Conservation (phyloP, 1,140 invertebrate genomes). For the Magallana ariakensis region DNA sequence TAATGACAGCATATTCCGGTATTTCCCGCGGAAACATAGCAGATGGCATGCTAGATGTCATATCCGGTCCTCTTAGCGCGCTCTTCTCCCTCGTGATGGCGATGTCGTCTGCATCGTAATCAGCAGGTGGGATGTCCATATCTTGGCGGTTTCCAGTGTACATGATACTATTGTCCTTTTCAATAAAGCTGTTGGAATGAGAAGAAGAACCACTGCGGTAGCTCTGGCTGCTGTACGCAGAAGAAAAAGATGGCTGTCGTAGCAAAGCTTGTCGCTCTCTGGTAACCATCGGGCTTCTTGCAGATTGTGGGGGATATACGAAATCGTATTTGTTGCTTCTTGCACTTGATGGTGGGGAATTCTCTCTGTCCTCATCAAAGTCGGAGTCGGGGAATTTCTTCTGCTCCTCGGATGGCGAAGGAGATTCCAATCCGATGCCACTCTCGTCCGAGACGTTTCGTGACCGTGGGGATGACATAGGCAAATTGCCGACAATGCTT, state of each 20-base stretch:
- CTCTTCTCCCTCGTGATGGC: constrained; percentile 51
- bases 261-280: constrained; percentile 30
- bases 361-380: neutral
- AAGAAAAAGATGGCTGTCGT: constrained; percentile 60
- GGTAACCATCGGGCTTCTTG: constrained; percentile 30
- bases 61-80: constrained; percentile 49
- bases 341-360: constrained; percentile 53
- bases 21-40: constrained; percentile 55
- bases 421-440: constrained; percentile 67
- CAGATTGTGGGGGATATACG: constrained; percentile 61
- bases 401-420: constrained; percentile 54
- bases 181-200: constrained; percentile 48
- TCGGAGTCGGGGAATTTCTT: constrained; percentile 28
- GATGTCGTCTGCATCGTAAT: constrained; percentile 64
- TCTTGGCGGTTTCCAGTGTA: constrained; percentile 41
- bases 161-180: constrained; percentile 38
- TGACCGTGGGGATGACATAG: neutral
- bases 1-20: constrained; percentile 54
- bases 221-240: constrained; percentile 61
- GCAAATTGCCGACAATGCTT: constrained; percentile 60
- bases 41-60: constrained; percentile 58
- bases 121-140: constrained; percentile 61
- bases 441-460: constrained; percentile 69
- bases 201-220: constrained; percentile 51
- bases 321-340: constrained; percentile 48